A percentile compares a stretch with the other conserved stretches of the same genome.
These are phyloP conservation scores for Pantala flavescens DNA, from an alignment of 1,140 invertebrate species.

Conservation along the genomic window DNA sequence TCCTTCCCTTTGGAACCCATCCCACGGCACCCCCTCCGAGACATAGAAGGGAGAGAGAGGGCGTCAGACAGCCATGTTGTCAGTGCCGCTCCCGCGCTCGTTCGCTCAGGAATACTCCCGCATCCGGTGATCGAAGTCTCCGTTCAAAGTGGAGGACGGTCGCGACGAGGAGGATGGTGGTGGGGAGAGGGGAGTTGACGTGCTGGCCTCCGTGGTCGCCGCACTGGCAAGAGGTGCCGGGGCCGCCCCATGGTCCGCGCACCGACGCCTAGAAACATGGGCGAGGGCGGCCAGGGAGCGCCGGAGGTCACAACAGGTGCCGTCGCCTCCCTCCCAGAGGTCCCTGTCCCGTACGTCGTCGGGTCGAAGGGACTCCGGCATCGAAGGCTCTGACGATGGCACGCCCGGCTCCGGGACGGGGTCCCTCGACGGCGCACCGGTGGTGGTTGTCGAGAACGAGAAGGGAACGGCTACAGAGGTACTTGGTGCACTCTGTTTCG, in stretches of 20 bases:
- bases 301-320: neutral
- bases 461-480: neutral
- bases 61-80: neutral
- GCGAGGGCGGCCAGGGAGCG: slow-evolving; percentile 53
- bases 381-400: neutral
- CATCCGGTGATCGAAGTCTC: neutral
- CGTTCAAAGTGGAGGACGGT: neutral
- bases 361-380: neutral
- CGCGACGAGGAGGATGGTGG: neutral
- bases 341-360: neutral
- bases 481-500: neutral
- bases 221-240: slow-evolving; percentile 38
- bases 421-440: neutral
- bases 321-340: neutral
- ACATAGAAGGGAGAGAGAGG: neutral
- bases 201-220: neutral
- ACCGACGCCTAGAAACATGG: slow-evolving; percentile 59
- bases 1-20: neutral
- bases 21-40: neutral
- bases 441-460: neutral
- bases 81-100: neutral
- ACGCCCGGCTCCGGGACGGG: neutral
- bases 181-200: slow-evolving; percentile 23
- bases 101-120: neutral
- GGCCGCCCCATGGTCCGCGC: slow-evolving; percentile 56